Conservation (phyloP, 2,113 vertebrate genomes). For the Peromyscus leucopus region DNA sequence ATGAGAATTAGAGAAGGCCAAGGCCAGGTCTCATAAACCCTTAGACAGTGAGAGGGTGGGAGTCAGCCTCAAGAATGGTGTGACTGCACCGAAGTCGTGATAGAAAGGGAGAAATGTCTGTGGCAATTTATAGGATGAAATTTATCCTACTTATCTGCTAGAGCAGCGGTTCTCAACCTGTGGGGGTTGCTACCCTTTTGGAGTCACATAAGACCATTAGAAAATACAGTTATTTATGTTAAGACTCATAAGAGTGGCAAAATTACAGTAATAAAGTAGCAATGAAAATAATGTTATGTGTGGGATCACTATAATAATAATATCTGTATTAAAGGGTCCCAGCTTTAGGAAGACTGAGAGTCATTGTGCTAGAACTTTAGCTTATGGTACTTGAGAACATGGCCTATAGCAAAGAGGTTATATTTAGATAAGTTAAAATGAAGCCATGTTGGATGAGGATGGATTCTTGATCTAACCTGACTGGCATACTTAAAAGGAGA, state of each 20-base stretch:
- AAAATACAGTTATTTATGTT: not conserved
- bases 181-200: not conserved
- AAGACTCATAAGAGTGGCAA: not conserved
- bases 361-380: not conserved
- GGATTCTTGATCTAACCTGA: not conserved
- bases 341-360: not conserved
- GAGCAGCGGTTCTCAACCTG: not conserved
- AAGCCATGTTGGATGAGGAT: not conserved
- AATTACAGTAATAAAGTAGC: not conserved
- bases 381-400: not conserved
- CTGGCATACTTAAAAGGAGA: not conserved
- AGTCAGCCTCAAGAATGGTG: not conserved
- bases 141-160: not conserved
- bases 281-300: not conserved
- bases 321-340: not conserved
- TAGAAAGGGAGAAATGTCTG: not conserved
- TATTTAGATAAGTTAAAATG: not conserved
- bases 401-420: not conserved
- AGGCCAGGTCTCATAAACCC: not conserved
- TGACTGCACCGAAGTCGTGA: not conserved
- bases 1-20: not conserved
- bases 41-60: not conserved
- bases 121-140: not conserved
- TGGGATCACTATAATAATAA: not conserved
- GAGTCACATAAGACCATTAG: not conserved